These are phyloP conservation scores for Pygathrix nemaeus DNA, from an alignment of 2,113 vertebrate species.

Conservation along the genomic window DNA sequence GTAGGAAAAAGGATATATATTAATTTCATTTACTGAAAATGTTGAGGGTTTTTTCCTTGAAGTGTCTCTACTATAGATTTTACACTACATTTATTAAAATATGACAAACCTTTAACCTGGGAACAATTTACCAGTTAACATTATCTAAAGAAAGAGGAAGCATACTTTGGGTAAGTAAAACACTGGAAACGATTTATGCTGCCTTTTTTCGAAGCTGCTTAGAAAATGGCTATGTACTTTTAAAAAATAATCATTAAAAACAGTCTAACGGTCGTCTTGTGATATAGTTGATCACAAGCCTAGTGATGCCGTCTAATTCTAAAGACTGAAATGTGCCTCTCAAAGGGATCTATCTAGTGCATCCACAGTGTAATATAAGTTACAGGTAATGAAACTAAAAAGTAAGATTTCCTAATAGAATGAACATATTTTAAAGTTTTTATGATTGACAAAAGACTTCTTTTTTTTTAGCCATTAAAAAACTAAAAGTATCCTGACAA, in stretches of 20 bases:
- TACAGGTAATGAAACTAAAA: slow-evolving; percentile 10
- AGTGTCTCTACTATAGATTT: neutral
- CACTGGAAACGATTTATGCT: neutral
- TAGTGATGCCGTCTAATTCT: neutral
- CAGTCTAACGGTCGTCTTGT: neutral
- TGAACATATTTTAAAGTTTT: neutral
- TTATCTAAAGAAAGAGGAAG: neutral
- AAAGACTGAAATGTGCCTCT: neutral
- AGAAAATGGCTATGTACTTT: neutral
- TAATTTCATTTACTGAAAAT: neutral
- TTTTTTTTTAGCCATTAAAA: slow-evolving; percentile 61
- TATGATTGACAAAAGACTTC: neutral
- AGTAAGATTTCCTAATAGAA: slow-evolving; percentile 6
- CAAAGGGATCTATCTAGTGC: neutral
- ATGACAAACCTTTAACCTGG: neutral
- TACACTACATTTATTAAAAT: neutral
- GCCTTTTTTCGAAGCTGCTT: neutral
- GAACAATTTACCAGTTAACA: slow-evolving; percentile 24
- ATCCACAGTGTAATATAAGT: neutral
- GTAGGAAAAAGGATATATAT: neutral
- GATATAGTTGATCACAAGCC: neutral
- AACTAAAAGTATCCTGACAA: slow-evolving; percentile 64
- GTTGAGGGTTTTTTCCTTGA: neutral
- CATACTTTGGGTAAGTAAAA: neutral
- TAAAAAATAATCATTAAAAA: neutral